phyloP scores from a whole-genome alignment of 2,113 vertebrate genomes.

The Prinia subflava region DNA sequence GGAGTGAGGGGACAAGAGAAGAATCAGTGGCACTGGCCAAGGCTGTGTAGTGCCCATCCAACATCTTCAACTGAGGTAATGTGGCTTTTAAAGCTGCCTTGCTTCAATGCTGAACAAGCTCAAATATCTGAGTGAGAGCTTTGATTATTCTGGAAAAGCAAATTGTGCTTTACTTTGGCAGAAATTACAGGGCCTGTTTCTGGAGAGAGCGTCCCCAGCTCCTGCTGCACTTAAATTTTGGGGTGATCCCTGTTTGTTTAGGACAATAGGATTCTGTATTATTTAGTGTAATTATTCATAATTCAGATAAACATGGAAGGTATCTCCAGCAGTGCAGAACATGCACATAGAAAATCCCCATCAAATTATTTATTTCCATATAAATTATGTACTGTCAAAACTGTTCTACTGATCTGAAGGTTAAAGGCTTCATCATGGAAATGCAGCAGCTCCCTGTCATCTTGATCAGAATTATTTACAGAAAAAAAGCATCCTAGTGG shows the following conservation, averaged over 20 bases:
- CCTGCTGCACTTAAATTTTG: not conserved
- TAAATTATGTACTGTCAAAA: slow-evolving; percentile 49
- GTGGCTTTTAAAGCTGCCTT: not conserved
- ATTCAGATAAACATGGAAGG: not conserved
- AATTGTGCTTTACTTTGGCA: not conserved
- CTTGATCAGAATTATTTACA: slow-evolving; percentile 21
- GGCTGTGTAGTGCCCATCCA: not conserved
- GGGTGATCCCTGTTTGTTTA: not conserved
- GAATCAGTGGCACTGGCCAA: not conserved
- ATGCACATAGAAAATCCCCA: not conserved
- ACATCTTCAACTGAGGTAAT: not conserved
- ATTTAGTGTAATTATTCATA: slow-evolving; percentile 22
- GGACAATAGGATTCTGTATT: not conserved
- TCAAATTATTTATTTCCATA: slow-evolving; percentile 42
- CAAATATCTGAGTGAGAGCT: not conserved
- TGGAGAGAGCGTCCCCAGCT: not conserved
- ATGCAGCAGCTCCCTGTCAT: not conserved
- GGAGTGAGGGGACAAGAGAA: not conserved
- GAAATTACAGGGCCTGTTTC: not conserved
- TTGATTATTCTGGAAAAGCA: not conserved
- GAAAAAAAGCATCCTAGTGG: not conserved
- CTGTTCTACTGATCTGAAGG: slow-evolving; percentile 27
- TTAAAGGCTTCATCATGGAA: slow-evolving; percentile 13
- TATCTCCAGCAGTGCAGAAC: not conserved
- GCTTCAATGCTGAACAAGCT: not conserved